A percentile compares a stretch with the other conserved stretches of the same genome.
phyloP scores from a whole-genome alignment of 2,888 invertebrate species.

The Iphiclides podalirius region DNA sequence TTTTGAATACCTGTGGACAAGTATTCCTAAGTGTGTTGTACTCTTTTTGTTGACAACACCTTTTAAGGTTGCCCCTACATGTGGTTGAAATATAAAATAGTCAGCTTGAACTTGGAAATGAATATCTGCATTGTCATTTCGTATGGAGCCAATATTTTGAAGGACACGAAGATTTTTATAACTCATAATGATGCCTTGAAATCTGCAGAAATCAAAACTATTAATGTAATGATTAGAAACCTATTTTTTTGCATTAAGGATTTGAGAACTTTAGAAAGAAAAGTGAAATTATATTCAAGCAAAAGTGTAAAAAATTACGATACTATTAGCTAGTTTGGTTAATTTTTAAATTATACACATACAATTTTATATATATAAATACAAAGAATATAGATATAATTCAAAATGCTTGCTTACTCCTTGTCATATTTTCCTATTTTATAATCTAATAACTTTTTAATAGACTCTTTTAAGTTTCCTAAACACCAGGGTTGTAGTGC shows the following conservation, averaged over 20 bases:
- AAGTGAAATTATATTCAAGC: too few species aligned
- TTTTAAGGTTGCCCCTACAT: conserved; percentile 79
- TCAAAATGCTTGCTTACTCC: conserved; percentile 73
- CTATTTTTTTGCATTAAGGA: too few species aligned
- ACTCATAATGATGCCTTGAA: conserved; percentile 83
- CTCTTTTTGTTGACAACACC: conserved; percentile 85
- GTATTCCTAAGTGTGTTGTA: conserved; percentile 82
- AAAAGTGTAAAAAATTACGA: too few species aligned
- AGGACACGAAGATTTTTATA: conserved; percentile 83
- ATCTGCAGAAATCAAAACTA: conserved; percentile 78
- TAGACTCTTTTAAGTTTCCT: conserved; percentile 77
- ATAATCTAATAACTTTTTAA: conserved; percentile 79
- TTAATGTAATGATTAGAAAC: too few species aligned
- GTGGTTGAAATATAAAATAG: conserved; percentile 83
- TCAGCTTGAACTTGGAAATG: conserved; percentile 84
- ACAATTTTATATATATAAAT: too few species aligned
- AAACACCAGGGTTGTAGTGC: conserved; percentile 83
- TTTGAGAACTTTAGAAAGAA: too few species aligned
- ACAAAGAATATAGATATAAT: too few species aligned
- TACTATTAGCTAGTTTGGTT: too few species aligned
- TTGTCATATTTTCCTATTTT: conserved; percentile 82
- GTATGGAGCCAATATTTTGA: conserved; percentile 78
- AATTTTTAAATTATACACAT: too few species aligned
- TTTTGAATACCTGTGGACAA: conserved; percentile 79
- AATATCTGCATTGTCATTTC: conserved; percentile 82